Conservation (phyloP, 2,113 vertebrate species). For the Atherinomorus stipes region DNA sequence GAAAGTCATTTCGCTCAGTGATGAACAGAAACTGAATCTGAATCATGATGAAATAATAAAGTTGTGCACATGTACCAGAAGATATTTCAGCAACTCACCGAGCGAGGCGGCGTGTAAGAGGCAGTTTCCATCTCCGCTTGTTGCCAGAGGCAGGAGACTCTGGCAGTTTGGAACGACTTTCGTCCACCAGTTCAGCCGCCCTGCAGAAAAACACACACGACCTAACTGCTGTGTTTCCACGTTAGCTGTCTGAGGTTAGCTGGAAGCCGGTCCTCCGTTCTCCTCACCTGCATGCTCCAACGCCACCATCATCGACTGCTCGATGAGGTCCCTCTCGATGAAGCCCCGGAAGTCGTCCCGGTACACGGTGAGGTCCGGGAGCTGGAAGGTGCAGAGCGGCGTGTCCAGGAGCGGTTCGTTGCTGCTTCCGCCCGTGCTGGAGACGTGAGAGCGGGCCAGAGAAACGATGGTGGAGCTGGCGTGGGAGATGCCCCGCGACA, state of each 20-base stretch:
- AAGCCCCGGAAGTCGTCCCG: constrained; percentile 94
- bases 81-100: constrained; percentile 77
- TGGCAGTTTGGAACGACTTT: constrained; percentile 92
- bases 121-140: constrained; percentile 96
- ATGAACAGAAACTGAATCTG: background rate
- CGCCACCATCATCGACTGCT: constrained; percentile 97
- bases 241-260: no score
- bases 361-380: constrained; percentile 95
- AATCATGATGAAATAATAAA: background rate
- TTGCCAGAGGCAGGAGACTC: constrained; percentile 92
- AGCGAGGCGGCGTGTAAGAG: constrained; percentile 95
- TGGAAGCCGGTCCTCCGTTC: background rate
- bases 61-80: background rate
- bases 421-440: constrained; percentile 84
- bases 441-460: constrained; percentile 93
- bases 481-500: constrained; percentile 94
- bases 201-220: constrained; percentile 68
- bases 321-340: constrained; percentile 96
- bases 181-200: constrained; percentile 97
- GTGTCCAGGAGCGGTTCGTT: constrained; percentile 91
- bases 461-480: constrained; percentile 96
- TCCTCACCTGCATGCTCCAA: constrained; percentile 94
- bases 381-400: constrained; percentile 97
- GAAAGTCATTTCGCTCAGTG: background rate
- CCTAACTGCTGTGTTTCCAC: no score